These are phyloP conservation scores for Calliopum simillimum DNA, from an alignment of 2,888 invertebrate species.

Conservation along the genomic window DNA sequence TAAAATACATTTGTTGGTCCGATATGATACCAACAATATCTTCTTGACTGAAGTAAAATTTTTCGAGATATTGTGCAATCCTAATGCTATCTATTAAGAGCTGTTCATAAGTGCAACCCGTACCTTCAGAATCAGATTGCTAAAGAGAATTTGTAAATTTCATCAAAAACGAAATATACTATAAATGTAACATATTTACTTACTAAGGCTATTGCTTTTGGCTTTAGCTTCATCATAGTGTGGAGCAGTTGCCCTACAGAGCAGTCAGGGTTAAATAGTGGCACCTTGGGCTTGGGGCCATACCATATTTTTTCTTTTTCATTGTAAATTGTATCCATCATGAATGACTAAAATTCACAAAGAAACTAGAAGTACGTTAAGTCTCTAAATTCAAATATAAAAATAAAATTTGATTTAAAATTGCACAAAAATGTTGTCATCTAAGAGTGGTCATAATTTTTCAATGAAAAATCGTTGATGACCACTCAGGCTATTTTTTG, in stretches of 20 bases:
- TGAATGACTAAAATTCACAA: too few species aligned
- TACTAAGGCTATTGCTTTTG: constrained; percentile 5
- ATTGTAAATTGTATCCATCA: too few species aligned
- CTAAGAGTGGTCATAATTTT: too few species aligned
- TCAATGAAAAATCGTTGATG: too few species aligned
- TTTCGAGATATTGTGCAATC: constrained; percentile 49
- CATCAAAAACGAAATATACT: neutral
- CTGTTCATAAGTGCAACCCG: constrained; percentile 48
- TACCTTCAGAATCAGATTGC: too few species aligned
- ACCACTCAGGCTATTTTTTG: too few species aligned
- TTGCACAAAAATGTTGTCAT: too few species aligned
- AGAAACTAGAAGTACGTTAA: too few species aligned
- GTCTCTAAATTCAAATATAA: too few species aligned
- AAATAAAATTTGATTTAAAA: too few species aligned
- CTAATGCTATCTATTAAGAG: constrained; percentile 49
- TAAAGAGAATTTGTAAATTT: too few species aligned
- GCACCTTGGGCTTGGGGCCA: neutral
- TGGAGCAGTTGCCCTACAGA: constrained; percentile 6
- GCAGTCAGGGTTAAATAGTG: constrained; percentile 6
- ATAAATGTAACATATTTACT: neutral
- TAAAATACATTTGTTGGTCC: constrained; percentile 47
- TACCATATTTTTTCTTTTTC: constrained; percentile 8
- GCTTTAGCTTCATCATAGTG: too few species aligned
- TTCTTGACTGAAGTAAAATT: constrained; percentile 46
- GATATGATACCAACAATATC: constrained; percentile 54